Evolutionary conservation across 1,140 invertebrate genomes (phyloP), one percentile per base, ranked within the genome.

Genomic region (Teleopsis dalmanni): DNA sequence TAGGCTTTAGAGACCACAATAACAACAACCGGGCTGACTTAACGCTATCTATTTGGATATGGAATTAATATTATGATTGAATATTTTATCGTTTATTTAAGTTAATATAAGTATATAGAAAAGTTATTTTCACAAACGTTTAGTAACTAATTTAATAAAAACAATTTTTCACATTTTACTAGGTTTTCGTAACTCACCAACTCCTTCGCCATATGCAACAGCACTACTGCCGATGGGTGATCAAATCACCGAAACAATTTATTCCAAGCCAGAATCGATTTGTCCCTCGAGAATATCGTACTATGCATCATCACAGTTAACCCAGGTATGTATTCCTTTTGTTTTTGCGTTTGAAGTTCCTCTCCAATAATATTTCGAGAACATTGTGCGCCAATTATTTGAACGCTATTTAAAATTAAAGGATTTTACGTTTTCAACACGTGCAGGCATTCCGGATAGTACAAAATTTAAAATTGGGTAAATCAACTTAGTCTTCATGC

Each of bases 201-300:
- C 79, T 0, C 80, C 80, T 3, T 80, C 79, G 4, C 79, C 80
- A 16, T 83, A 83, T 60, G 81, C 81, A 18, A 82, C 78, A 3
- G 77, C 78, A 18, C 73, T 76, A 51, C 72, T 80, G 41, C 72
- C 74, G 34, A 72, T 75, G 55, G 71, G 72, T 48, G 52, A 55
- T 43, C 57, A 52, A 49, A 53, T 73, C 26, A 49, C 46, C 38
- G 73, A 76, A 53, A 76, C 76, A 40, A 72, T 78, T 43, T 78
- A 78, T 54, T 75, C 76, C 27, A 76, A 64, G 48, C 64, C 60
- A 22, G 65, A 69, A 56, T 69, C 65, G 46, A 60, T 66, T 25
- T 64, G 61, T 60, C 63, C 64, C 58, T 67, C 63, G 56, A 62
- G 59, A 54, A 60, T 67, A 52, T 66, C 58, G 38, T 60, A 64